Evolutionary conservation across 1,140 invertebrate species (phyloP), one percentile per base, ranked within the genome.

Genomic region (Heliconius himera): DNA sequence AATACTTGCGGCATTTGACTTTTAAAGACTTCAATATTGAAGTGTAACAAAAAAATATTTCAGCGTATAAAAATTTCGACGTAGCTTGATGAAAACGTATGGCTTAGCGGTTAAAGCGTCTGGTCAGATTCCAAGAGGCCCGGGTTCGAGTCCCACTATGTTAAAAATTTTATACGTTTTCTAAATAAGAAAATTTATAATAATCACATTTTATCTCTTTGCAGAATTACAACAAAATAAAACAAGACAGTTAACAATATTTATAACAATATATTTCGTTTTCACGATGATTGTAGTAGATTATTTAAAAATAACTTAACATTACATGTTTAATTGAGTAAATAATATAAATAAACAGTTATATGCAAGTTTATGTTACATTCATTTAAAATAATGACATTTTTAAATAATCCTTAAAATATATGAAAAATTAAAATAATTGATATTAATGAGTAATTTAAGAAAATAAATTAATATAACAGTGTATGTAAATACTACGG

Each of bases 171-270:
- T 29, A 29, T 29, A 29, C 29, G 29, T 29, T 29, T 29, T 29
- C 29, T 29, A 29, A 29, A 2, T 29, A 29, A 29, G 29, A 29
- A 29, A 29, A 36, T 36, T 36, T 8, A 54, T n/a, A 20, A 8
- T n/a, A n/a, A 54, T 54, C 2, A 56, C 1, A 56, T 56, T 56
- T 56, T 56, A 22, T 56, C 8, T 46, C 54, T 74, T 86, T 86
- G 46, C 82, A 86, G 83, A 84, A 78, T 85, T 85, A 84, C 81
- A 86, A 84, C 95, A 51, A 74, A 78, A 85, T 76, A 51, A 79
- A 84, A 74, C 74, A 77, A 73, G 73, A 73, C 18, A 66, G 54
- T 70, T 79, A 79, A 49, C 77, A 77, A 71, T 73, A 36, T 73
- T 66, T 18, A 54, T 73, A 73, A 78, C n/a, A n/a, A 56, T 73